phyloP scores from a whole-genome alignment of 2,797 vertebrate species.

The Poeciliopsis gracilis region DNA sequence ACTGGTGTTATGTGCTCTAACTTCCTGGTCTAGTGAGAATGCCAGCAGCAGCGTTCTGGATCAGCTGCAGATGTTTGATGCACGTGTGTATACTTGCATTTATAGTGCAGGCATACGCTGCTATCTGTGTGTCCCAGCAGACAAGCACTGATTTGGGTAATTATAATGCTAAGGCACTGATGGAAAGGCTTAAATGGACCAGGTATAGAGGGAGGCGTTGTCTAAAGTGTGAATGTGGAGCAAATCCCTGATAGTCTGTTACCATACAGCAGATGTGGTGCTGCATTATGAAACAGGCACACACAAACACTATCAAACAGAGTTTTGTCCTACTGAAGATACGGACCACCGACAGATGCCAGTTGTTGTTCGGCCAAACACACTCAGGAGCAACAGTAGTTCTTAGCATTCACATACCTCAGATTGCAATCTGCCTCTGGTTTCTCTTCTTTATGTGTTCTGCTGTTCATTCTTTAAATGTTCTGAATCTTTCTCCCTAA shows the following conservation, averaged over 20 bases:
- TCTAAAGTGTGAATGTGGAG: slow-evolving; percentile 9
- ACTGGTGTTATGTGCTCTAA: too few species aligned
- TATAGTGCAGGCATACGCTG: background rate
- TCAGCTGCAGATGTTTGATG: slow-evolving; percentile 49
- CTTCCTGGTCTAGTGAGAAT: too few species aligned
- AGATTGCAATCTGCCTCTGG: slow-evolving; percentile 29
- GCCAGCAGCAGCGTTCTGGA: too few species aligned
- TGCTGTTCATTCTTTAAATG: background rate
- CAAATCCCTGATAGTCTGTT: slow-evolving; percentile 26
- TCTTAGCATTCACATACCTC: slow-evolving; percentile 51
- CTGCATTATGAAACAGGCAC: slow-evolving; percentile 22
- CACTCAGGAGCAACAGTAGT: slow-evolving; percentile 43
- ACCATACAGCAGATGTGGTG: slow-evolving; percentile 49
- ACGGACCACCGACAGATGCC: slow-evolving; percentile 42
- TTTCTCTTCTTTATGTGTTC: slow-evolving; percentile 7
- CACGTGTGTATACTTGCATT: slow-evolving; percentile 1
- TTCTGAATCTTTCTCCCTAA: slow-evolving; percentile 17
- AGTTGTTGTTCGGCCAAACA: slow-evolving; percentile 57
- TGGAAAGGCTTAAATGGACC: slow-evolving; percentile 38
- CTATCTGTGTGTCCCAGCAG: slow-evolving; percentile 34
- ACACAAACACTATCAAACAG: slow-evolving; percentile 9
- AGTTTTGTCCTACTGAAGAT: slow-evolving; percentile 36
- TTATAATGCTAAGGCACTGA: slow-evolving; percentile 54
- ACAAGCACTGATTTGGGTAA: slow-evolving; percentile 54
- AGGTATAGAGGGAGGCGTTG: slow-evolving; percentile 7